Evolutionary conservation across 2,888 invertebrate species (phyloP).

Genomic region (Andrena camellia): DNA sequence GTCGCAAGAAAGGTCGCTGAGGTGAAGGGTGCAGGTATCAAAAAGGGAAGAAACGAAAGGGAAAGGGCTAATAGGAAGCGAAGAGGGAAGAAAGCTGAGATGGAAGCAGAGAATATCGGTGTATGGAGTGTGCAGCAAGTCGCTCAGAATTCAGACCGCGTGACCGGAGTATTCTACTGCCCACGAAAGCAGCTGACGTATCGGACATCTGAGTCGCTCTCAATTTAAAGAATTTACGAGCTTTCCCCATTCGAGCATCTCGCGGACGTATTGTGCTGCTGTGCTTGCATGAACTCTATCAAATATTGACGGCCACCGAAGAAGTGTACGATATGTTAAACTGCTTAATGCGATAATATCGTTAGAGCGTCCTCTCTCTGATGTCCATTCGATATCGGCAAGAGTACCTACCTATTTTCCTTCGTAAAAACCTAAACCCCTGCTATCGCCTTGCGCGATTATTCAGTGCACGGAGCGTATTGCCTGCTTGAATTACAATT

Average conservation of each 20-base stretch:
- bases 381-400: neutral
- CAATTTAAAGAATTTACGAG: constrained; percentile 76
- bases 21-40: neutral
- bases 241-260: constrained; percentile 43
- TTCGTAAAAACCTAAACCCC: constrained; percentile 13
- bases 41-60: constrained; percentile 25
- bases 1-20: constrained; percentile 21
- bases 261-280: constrained; percentile 16
- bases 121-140: constrained; percentile 60
- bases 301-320: neutral
- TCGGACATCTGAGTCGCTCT: constrained; percentile 76
- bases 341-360: neutral
- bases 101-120: constrained; percentile 54
- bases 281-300: constrained; percentile 31
- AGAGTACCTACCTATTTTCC: neutral
- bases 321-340: too few relatives aligned
- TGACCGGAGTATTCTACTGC: constrained; percentile 65
- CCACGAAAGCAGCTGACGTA: constrained; percentile 68
- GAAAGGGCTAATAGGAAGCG: constrained; percentile 3
- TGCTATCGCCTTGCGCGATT: constrained; percentile 38
- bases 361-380: neutral
- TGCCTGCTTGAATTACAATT: constrained; percentile 64
- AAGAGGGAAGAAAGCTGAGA: constrained; percentile 11
- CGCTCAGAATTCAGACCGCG: constrained; percentile 72
- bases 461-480: constrained; percentile 63